These are phyloP conservation scores for Pteropus alecto DNA, from an alignment of 2,113 vertebrate genomes.

Conservation along the genomic window DNA sequence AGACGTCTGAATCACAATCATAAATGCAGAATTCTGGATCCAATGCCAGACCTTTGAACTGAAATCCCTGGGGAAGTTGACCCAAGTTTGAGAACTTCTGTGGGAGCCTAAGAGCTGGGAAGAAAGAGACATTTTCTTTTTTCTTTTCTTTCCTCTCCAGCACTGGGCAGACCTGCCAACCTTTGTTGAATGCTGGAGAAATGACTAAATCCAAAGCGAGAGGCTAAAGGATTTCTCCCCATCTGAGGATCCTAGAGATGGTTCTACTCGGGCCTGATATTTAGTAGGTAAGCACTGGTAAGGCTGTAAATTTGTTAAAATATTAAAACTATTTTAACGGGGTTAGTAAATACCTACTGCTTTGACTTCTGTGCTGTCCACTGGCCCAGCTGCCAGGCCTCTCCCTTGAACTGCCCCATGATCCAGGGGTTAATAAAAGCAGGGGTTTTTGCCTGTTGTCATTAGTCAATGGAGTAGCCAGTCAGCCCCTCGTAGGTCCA, in stretches of 20 bases:
- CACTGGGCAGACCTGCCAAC: background rate
- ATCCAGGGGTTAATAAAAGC: background rate
- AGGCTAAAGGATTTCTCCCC: background rate
- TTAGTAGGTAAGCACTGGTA: background rate
- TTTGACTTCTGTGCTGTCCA: background rate
- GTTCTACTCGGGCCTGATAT: background rate
- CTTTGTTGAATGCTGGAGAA: background rate
- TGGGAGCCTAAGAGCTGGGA: background rate
- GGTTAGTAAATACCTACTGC: background rate
- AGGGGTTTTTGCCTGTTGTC: background rate
- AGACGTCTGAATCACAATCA: background rate
- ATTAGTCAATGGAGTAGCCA: background rate
- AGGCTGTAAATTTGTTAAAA: background rate
- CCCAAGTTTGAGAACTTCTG: background rate
- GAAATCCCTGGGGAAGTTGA: background rate
- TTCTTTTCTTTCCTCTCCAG: background rate
- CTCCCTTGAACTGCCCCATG: background rate
- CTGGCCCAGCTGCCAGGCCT: background rate
- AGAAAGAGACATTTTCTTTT: background rate
- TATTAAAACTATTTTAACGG: background rate
- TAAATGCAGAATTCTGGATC: background rate
- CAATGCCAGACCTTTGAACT: background rate
- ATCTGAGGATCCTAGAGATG: background rate
- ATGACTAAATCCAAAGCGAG: constrained; percentile 9
- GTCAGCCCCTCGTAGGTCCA: background rate